A percentile compares a stretch with the other conserved stretches of the same genome.
Conservation (phyloP, 2,797 vertebrate genomes). For the Acanthurus tractus region DNA sequence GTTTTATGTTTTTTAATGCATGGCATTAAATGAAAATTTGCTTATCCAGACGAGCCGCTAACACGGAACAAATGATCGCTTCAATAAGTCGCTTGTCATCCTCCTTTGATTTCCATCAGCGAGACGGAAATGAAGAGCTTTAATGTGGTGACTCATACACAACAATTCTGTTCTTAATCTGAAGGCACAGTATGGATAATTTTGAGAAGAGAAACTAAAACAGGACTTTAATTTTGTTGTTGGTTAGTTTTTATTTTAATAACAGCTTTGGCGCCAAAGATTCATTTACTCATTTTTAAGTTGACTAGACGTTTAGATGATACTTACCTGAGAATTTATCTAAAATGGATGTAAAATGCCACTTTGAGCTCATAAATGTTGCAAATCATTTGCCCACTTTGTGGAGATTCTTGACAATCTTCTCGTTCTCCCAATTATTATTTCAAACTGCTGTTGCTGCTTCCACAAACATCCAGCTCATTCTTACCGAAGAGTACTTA, state of each 20-base stretch:
- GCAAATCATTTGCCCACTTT: not conserved
- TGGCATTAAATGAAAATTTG: constrained; percentile 50
- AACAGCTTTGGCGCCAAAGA: not conserved
- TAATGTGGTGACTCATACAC: constrained; percentile 16
- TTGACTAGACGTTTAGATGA: not conserved
- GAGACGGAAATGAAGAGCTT: constrained; percentile 30
- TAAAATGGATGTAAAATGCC: not conserved
- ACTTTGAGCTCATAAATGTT: no score
- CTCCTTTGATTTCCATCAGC: constrained; percentile 50
- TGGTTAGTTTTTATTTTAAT: constrained; percentile 6
- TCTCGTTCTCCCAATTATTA: not conserved
- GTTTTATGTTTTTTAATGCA: constrained; percentile 58
- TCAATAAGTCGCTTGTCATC: constrained; percentile 47
- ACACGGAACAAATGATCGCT: constrained; percentile 36
- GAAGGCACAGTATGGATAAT: constrained; percentile 21
- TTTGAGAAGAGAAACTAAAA: not conserved
- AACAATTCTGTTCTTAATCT: constrained; percentile 29
- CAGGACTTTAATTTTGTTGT: not conserved
- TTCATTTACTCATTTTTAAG: not conserved
- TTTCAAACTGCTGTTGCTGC: constrained; percentile 3
- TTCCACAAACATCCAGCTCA: constrained; percentile 2
- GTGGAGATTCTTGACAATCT: not conserved
- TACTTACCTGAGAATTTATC: not conserved
- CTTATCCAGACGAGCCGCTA: constrained; percentile 26
- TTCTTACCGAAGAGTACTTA: constrained; percentile 13